A percentile compares a stretch with the other conserved stretches of the same genome.
phyloP scores from a whole-genome alignment of 35 echinoderm and acorn worm species.

The Apostichopus japonicus region DNA sequence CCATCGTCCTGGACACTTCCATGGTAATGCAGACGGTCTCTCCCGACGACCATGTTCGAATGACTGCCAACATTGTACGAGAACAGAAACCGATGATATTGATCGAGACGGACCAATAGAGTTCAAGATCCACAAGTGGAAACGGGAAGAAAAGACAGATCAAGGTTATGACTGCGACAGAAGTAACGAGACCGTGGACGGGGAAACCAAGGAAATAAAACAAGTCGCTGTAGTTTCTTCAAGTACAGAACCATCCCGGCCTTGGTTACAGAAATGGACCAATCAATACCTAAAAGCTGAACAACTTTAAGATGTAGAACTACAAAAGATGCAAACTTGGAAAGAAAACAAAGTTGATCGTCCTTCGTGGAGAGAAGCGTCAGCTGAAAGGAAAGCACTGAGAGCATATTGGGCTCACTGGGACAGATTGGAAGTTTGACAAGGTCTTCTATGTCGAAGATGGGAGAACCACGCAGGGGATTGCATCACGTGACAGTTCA shows the following conservation, averaged over 20 bases:
- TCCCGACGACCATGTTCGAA: too few species aligned
- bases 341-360: neutral
- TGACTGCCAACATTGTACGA: neutral
- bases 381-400: neutral
- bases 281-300: conserved; percentile 21
- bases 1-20: too few species aligned
- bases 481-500: conserved; percentile 31
- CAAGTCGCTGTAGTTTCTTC: too few species aligned
- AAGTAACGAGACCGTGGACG: too few species aligned
- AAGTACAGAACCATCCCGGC: neutral
- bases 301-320: conserved; percentile 46
- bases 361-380: neutral
- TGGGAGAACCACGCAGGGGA: conserved; percentile 53
- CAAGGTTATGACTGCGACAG: too few species aligned
- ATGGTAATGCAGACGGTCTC: too few species aligned
- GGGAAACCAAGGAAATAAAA: too few species aligned
- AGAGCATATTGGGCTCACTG: conserved; percentile 60
- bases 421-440: conserved; percentile 35
- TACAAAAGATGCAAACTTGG: neutral
- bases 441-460: neutral
- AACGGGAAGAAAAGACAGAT: neutral
- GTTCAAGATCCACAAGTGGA: neutral
- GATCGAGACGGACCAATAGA: neutral
- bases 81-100: neutral
- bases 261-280: neutral